Evolutionary conservation across 2,888 invertebrate species (phyloP).

Genomic region (Penaeus monodon): DNA sequence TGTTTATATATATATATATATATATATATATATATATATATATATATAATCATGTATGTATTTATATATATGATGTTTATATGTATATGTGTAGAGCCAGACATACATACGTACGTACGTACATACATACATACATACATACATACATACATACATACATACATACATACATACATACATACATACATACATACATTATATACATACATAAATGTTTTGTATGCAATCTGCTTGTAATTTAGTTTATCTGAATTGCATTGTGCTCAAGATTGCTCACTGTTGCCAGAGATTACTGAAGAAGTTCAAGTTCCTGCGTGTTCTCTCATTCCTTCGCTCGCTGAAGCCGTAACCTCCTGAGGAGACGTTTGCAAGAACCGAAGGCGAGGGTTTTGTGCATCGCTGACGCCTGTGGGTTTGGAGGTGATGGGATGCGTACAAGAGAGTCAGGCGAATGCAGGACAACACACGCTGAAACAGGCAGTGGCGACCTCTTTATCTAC

Average conservation of each 20-base stretch:
- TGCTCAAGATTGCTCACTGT: no score
- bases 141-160: not conserved
- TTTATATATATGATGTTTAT: not conserved
- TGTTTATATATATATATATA: not conserved
- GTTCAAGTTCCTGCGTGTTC: no score
- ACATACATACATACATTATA: not conserved
- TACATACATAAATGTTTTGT: no score
- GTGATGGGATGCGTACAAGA: not conserved
- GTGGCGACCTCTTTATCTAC: constrained; percentile 19
- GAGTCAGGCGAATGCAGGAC: constrained; percentile 22
- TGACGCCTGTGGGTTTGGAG: not conserved
- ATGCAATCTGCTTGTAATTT: no score
- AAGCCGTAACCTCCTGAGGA: no score
- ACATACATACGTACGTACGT: not conserved
- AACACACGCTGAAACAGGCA: constrained; percentile 35
- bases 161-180: no score
- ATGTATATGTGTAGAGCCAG: not conserved
- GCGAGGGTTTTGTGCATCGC: no score
- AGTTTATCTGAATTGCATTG: no score
- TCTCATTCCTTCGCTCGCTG: no score
- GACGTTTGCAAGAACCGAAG: no score
- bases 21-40: not conserved
- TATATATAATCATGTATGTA: not conserved
- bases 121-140: not conserved
- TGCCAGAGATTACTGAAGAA: no score